A percentile compares a stretch with the other conserved stretches of the same genome.
Conservation (phyloP, 2,113 vertebrate species). For the Hemibagrus wyckioides region DNA sequence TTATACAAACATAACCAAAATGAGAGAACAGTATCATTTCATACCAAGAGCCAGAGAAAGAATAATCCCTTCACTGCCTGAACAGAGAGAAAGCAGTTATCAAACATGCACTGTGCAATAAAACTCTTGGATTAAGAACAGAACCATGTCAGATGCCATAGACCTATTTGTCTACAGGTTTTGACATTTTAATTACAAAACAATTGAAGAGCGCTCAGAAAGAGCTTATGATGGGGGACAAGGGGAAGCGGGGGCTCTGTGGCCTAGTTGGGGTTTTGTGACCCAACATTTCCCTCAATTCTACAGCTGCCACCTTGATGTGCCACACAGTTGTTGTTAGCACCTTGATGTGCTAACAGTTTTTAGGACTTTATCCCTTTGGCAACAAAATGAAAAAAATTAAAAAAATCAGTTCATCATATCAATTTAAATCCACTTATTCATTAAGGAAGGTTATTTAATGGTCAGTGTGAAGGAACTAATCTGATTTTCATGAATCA, state of each 20-base stretch:
- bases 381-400: not conserved
- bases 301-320: not conserved
- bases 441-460: too few relatives aligned
- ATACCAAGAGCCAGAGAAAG: not conserved
- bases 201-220: not conserved
- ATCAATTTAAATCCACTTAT: too few relatives aligned
- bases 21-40: not conserved
- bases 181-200: not conserved
- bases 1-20: not conserved
- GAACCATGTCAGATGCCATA: not conserved
- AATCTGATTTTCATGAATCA: not conserved
- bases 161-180: not conserved
- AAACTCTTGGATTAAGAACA: not conserved
- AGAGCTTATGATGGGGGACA: not conserved
- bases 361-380: not conserved
- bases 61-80: not conserved
- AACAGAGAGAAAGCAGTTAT: not conserved
- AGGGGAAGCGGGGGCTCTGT: not conserved
- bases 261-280: not conserved
- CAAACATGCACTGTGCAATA: not conserved
- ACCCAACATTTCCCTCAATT: not conserved
- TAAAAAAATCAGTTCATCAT: not conserved
- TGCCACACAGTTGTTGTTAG: too few relatives aligned
- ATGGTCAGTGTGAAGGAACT: not conserved
- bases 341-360: too few relatives aligned